phyloP scores from a whole-genome alignment of 2,797 vertebrate species.

The Aldrovandia affinis region DNA sequence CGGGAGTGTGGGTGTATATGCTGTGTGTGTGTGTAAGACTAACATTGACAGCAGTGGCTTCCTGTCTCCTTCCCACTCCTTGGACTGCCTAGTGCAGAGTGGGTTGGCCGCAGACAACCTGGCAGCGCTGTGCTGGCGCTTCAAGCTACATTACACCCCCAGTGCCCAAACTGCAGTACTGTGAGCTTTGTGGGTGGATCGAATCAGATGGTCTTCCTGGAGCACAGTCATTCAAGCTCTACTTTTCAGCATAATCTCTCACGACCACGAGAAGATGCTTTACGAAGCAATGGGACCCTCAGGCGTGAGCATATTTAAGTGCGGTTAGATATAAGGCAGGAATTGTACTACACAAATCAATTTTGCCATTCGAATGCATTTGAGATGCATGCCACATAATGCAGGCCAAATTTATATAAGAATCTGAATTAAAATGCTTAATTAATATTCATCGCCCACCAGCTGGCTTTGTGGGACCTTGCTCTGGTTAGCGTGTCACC shows the following conservation, averaged over 20 bases:
- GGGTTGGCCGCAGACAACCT: constrained; percentile 88
- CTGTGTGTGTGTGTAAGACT: neutral
- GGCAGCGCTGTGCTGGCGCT: constrained; percentile 84
- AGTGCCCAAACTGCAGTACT: constrained; percentile 74
- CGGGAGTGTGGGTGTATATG: constrained; percentile 1
- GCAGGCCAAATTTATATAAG: neutral
- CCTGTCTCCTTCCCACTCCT: constrained; percentile 88
- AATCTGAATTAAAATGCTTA: neutral
- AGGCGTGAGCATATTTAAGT: neutral
- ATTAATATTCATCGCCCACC: neutral
- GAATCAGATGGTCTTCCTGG: neutral
- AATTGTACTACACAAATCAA: neutral
- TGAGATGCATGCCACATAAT: neutral
- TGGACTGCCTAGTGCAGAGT: constrained; percentile 82
- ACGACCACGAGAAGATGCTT: neutral
- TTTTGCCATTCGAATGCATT: neutral
- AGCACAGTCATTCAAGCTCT: neutral
- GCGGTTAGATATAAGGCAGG: neutral
- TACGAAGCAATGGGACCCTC: neutral
- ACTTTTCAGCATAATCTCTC: neutral
- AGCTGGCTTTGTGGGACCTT: neutral
- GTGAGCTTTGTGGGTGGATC: neutral
- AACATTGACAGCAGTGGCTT: constrained; percentile 91
- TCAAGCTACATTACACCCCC: constrained; percentile 88
- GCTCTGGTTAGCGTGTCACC: neutral